A percentile compares a stretch with the other conserved stretches of the same genome.
Evolutionary conservation across 2,113 vertebrate genomes (phyloP).

Genomic region (Poecile atricapillus): DNA sequence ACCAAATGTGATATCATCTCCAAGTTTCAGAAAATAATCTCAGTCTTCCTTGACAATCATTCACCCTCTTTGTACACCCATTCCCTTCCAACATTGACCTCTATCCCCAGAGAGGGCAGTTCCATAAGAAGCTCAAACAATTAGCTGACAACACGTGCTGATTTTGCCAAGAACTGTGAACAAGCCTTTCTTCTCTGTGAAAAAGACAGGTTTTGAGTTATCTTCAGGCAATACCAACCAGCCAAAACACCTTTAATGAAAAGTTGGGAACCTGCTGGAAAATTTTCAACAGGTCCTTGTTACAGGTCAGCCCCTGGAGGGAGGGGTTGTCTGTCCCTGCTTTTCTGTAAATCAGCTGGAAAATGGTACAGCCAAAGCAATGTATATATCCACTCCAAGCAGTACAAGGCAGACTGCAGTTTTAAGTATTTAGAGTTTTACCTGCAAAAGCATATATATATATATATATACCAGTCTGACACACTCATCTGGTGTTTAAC

Average conservation of each 20-base stretch:
- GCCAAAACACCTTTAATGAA: background rate
- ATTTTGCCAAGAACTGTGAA: background rate
- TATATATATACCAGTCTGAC: background rate
- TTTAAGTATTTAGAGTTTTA: background rate
- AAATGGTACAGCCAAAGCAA: background rate
- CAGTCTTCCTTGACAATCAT: background rate
- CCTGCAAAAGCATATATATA: background rate
- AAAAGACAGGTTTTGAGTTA: background rate
- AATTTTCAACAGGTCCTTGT: background rate
- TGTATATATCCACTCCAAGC: background rate
- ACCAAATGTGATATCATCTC: background rate
- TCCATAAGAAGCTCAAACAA: background rate
- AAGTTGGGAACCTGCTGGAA: background rate
- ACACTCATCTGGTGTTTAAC: background rate
- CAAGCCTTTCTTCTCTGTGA: background rate
- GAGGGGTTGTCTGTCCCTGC: background rate
- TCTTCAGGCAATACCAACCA: background rate
- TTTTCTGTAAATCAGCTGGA: background rate
- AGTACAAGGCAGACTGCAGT: background rate
- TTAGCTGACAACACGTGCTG: background rate
- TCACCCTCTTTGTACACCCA: accelerated
- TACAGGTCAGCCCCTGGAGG: background rate
- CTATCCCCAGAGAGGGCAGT: background rate
- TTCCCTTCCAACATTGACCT: background rate
- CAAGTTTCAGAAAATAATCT: background rate